Conservation (phyloP, 2,797 vertebrate species). For the Esox lucius region DNA sequence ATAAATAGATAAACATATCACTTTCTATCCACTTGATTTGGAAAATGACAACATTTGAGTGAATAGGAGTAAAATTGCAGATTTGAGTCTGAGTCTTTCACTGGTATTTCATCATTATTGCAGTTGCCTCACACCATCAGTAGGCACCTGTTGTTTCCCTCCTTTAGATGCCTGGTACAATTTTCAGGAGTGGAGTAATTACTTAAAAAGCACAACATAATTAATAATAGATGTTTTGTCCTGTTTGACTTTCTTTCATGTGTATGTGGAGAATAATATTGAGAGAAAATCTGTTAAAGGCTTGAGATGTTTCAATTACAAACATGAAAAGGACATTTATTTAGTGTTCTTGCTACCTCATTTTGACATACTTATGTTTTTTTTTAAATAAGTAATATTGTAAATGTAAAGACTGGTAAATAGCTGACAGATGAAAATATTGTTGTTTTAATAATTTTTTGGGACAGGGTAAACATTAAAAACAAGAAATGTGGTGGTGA, state of each 20-base stretch:
- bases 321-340: not conserved
- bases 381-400: too few relatives aligned
- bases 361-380: too few relatives aligned
- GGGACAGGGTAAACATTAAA: too few relatives aligned
- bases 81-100: constrained; percentile 11
- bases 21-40: not conserved
- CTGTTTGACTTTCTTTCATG: constrained; percentile 6
- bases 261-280: not conserved
- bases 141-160: not conserved
- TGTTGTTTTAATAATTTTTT: too few relatives aligned
- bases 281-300: constrained; percentile 3
- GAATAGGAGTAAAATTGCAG: not conserved
- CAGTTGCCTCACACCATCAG: not conserved
- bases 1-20: not conserved
- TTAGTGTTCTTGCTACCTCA: too few relatives aligned
- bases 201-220: not conserved
- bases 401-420: too few relatives aligned
- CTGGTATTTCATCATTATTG: constrained; percentile 20
- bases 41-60: not conserved
- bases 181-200: constrained; percentile 5
- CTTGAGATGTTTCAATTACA: not conserved
- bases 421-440: too few relatives aligned
- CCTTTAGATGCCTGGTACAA: not conserved
- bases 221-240: not conserved
- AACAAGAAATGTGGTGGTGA: too few relatives aligned